Conservation (phyloP, 64 coral and sea anemone genomes). For the Trachythela sp. region DNA sequence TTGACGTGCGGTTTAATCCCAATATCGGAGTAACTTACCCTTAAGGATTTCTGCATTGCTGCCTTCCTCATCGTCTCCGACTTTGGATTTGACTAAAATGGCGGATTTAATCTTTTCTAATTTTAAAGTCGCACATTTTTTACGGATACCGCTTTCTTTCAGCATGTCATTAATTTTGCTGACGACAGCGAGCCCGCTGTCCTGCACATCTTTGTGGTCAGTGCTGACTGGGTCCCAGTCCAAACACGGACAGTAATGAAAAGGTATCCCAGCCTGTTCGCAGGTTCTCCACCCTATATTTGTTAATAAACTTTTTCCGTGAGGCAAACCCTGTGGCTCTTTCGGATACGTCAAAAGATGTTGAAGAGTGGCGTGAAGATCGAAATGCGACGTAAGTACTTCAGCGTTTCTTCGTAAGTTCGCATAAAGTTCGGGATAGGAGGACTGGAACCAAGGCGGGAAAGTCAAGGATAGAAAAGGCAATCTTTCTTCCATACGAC, state of each 20-base stretch:
- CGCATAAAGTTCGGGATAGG: not conserved
- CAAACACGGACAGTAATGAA: not conserved
- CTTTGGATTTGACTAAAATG: not conserved
- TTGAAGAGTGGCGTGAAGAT: not conserved
- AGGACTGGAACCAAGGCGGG: not conserved
- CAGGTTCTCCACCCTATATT: not conserved
- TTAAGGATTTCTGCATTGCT: too few species aligned
- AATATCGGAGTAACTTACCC: too few species aligned
- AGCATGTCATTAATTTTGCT: not conserved
- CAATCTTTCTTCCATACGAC: not conserved
- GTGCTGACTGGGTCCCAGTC: not conserved
- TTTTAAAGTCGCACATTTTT: not conserved
- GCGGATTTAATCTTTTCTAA: not conserved
- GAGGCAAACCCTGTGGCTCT: not conserved
- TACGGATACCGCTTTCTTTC: not conserved
- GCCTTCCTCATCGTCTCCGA: not conserved
- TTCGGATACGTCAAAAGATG: not conserved
- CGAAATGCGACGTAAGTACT: not conserved
- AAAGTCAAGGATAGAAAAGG: not conserved
- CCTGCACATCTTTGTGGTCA: not conserved
- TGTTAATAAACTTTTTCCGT: not conserved
- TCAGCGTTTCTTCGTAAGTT: not conserved
- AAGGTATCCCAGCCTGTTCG: not conserved
- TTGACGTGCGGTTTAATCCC: too few species aligned
- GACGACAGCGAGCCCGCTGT: not conserved